Percentiles rank a stretch among this genome's conserved stretches.
Conservation (phyloP, 2,888 invertebrate genomes). For the Drosophila paracracens region DNA sequence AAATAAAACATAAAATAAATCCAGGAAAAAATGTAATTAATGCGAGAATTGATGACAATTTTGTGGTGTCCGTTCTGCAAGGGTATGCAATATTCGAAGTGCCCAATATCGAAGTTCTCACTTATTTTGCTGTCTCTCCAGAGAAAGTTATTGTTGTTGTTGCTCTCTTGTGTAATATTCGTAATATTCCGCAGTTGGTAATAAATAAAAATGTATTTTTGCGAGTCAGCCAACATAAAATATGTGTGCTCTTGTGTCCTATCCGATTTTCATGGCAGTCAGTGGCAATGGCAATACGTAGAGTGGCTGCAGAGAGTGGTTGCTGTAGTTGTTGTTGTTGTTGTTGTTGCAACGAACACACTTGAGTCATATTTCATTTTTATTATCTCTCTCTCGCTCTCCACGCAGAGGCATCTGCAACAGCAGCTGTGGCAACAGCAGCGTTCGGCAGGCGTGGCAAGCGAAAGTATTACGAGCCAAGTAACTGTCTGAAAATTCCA, state of each 20-base stretch:
- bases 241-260: constrained; percentile 73
- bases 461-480: constrained; percentile 32
- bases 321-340: constrained; percentile 3
- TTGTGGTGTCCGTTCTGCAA: background rate
- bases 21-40: accelerated
- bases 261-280: constrained; percentile 84
- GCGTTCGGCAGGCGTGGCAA: constrained; percentile 27
- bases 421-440: constrained; percentile 1
- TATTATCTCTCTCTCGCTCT: constrained; percentile 72
- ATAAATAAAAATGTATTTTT: constrained; percentile 83
- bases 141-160: constrained; percentile 35
- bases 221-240: constrained; percentile 77
- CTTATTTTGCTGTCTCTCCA: constrained; percentile 4
- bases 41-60: background rate
- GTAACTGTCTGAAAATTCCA: constrained; percentile 8
- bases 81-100: background rate
- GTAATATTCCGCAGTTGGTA: constrained; percentile 76
- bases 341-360: constrained; percentile 26
- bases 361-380: constrained; percentile 84
- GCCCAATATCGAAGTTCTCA: background rate
- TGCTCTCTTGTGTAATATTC: constrained; percentile 45
- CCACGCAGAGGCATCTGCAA: constrained; percentile 31
- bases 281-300: constrained; percentile 74
- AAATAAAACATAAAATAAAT: background rate
- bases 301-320: background rate